A percentile compares a stretch with the other conserved stretches of the same genome.
Evolutionary conservation across 2,113 vertebrate genomes (phyloP).

Genomic region (Lagopus leucura): DNA sequence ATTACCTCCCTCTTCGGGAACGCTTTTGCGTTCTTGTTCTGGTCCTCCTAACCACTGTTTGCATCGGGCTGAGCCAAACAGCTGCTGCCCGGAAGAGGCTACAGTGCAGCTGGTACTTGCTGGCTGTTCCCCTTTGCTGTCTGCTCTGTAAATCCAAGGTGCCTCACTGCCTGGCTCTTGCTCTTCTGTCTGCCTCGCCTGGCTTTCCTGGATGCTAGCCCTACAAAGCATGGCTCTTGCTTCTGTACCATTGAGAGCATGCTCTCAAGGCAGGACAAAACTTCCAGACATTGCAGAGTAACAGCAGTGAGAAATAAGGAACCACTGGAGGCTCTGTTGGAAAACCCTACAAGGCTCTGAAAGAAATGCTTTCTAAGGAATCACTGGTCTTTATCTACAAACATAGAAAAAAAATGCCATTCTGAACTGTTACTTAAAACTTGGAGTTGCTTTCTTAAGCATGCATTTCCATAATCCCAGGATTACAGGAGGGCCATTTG

Average conservation of each 20-base stretch:
- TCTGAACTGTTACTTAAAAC: not conserved
- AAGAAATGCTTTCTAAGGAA: not conserved
- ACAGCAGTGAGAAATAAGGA: not conserved
- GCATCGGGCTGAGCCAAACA: not conserved
- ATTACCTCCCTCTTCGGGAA: conserved; percentile 2
- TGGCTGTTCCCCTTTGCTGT: not conserved
- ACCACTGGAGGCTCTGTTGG: not conserved
- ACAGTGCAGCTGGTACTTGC: not conserved
- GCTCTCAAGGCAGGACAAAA: not conserved
- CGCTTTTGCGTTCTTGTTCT: not conserved
- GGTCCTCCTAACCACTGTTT: not conserved
- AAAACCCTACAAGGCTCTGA: not conserved
- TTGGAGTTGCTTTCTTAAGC: not conserved
- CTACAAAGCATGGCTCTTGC: not conserved
- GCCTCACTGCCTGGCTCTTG: not conserved
- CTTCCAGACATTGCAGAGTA: not conserved
- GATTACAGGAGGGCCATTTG: not conserved
- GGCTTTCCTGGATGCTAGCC: not conserved
- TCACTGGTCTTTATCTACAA: not conserved
- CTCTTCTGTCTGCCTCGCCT: not conserved
- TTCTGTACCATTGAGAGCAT: not conserved
- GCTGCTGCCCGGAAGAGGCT: not conserved
- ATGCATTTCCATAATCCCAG: not conserved
- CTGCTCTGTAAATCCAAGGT: not conserved
- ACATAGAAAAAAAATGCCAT: not conserved